These are phyloP conservation scores for Allophyes oxyacanthae DNA, from an alignment of 2,888 invertebrate genomes.

Conservation along the genomic window DNA sequence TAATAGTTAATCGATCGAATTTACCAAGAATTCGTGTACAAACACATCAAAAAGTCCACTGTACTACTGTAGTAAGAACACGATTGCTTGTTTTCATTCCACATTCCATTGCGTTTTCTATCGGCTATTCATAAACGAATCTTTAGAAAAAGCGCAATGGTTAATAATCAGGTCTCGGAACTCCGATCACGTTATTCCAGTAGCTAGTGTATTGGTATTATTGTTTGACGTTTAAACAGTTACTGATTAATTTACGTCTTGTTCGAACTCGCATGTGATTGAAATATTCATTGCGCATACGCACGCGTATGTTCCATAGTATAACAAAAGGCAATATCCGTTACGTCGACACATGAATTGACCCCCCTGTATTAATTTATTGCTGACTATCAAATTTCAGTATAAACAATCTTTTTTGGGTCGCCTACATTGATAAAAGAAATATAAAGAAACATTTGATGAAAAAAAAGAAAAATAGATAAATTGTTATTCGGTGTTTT, in stretches of 20 bases:
- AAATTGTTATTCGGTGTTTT: too few relatives aligned
- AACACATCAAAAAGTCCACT: conserved; percentile 10
- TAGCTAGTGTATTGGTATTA: conserved; percentile 12
- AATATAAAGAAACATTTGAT: too few relatives aligned
- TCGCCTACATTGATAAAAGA: too few relatives aligned
- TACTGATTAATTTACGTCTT: conserved; percentile 60
- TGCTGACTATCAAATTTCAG: conserved; percentile 23
- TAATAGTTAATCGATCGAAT: conserved; percentile 18
- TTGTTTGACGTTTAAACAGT: conserved; percentile 62
- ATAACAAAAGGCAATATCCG: conserved; percentile 49
- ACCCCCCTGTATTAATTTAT: conserved; percentile 37
- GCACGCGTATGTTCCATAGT: conserved; percentile 44
- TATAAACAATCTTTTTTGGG: conserved; percentile 10
- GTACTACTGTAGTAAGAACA: conserved; percentile 6
- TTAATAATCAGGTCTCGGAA: conserved; percentile 33
- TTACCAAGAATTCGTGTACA: conserved; percentile 37
- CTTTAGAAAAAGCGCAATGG: conserved; percentile 28
- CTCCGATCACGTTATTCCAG: not conserved
- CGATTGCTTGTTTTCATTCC: conserved; percentile 30
- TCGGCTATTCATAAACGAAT: conserved; percentile 31
- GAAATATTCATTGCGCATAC: conserved; percentile 49
- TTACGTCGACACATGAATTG: conserved; percentile 38
- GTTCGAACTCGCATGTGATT: conserved; percentile 40
- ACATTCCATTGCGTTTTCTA: conserved; percentile 46
- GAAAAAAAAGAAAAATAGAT: too few relatives aligned